These are phyloP conservation scores for Anguilla japonica DNA, from an alignment of 2,113 vertebrate genomes.

Conservation along the genomic window DNA sequence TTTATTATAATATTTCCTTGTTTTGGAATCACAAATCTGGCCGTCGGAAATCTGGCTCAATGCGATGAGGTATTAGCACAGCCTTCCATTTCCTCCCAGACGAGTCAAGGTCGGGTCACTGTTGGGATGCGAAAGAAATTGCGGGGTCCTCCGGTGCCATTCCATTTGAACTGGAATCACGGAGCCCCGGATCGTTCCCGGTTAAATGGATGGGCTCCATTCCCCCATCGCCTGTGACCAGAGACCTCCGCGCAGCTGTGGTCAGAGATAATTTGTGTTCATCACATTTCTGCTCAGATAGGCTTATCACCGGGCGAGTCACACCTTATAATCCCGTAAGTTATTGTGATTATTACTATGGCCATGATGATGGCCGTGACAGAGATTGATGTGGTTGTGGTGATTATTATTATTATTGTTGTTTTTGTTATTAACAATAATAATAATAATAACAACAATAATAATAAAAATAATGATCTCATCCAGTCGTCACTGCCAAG, in stretches of 20 bases:
- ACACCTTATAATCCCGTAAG: slow-evolving; percentile 64
- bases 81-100: slow-evolving; percentile 61
- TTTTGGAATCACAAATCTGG: background rate
- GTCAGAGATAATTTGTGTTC: slow-evolving; percentile 64
- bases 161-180: slow-evolving; percentile 34
- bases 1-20: background rate
- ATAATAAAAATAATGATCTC: background rate
- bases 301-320: slow-evolving; percentile 58
- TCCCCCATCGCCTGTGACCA: background rate
- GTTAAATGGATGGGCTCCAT: slow-evolving; percentile 49
- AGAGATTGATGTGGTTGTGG: no score
- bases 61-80: slow-evolving; percentile 74
- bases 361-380: background rate
- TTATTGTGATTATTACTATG: slow-evolving; percentile 59
- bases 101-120: slow-evolving; percentile 71
- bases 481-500: no score
- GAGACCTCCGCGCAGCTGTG: slow-evolving; percentile 37
- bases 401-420: slow-evolving; percentile 46
- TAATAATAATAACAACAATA: background rate
- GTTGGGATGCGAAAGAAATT: slow-evolving; percentile 49
- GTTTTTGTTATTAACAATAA: background rate
- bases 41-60: slow-evolving; percentile 40
- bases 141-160: background rate
- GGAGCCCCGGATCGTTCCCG: slow-evolving; percentile 47
- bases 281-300: slow-evolving; percentile 66